A percentile compares a stretch with the other conserved stretches of the same genome.
Evolutionary conservation across 2,113 vertebrate genomes (phyloP).

Genomic region (Vicugna pacos): DNA sequence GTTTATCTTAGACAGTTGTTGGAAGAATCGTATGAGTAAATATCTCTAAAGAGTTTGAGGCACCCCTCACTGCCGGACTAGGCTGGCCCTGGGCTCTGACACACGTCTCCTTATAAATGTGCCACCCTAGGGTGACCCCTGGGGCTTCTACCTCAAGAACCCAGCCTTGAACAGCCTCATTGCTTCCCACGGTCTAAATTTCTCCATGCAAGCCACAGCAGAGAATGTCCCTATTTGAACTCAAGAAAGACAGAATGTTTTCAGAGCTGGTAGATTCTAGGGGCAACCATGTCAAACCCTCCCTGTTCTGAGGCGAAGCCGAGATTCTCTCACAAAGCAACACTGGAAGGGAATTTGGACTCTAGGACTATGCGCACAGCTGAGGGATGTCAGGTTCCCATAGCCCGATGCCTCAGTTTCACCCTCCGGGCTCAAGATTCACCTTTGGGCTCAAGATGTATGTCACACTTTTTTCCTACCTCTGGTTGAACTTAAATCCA

Average conservation of each 20-base stretch:
- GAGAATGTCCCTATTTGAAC: no score
- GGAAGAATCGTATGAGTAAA: neutral
- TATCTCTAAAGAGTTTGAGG: neutral
- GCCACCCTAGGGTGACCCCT: neutral
- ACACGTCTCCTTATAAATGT: accelerated
- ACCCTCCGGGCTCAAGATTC: neutral
- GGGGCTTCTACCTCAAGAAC: neutral
- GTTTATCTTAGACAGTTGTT: neutral
- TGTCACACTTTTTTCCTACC: no score
- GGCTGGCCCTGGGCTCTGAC: neutral
- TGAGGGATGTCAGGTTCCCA: neutral
- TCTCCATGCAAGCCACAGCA: neutral
- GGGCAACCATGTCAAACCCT: neutral
- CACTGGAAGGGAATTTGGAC: neutral
- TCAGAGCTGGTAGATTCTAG: no score
- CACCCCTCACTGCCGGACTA: neutral
- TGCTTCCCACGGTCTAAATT: neutral
- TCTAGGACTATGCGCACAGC: neutral
- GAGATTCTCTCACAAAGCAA: no score
- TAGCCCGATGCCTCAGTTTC: accelerated
- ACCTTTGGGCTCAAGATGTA: accelerated
- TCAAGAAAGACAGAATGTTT: neutral
- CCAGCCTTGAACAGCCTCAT: neutral
- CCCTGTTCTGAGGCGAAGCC: neutral
- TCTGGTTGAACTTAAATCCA: neutral